Conservation (phyloP, 2,113 vertebrate genomes). For the Tachysurus fulvidraco region DNA sequence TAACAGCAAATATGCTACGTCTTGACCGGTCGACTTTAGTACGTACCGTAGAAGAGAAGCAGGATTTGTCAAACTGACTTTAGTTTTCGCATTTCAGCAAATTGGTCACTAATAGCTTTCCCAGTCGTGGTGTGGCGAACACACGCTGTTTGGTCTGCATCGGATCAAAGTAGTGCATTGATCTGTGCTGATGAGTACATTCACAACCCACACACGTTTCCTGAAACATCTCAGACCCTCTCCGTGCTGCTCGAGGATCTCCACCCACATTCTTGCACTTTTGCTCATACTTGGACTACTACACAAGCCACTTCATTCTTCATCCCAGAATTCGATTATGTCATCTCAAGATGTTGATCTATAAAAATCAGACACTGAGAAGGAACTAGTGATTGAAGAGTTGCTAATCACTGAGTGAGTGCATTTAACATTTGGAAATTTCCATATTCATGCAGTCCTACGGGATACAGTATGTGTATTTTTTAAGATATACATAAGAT, state of each 20-base stretch:
- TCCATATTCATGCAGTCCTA: not conserved
- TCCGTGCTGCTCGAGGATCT: not conserved
- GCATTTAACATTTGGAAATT: not conserved
- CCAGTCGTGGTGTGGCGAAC: slow-evolving; percentile 41
- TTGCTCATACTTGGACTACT: not conserved
- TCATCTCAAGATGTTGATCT: not conserved
- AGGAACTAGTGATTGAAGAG: not conserved
- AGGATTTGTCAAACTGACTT: slow-evolving; percentile 21
- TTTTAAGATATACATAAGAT: not conserved
- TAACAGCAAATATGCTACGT: not conserved
- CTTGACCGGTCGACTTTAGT: not conserved
- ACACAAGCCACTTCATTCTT: slow-evolving; percentile 2
- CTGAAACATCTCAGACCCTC: slow-evolving; percentile 28
- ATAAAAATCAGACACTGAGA: not conserved
- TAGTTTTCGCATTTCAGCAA: slow-evolving; percentile 40
- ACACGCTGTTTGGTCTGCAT: slow-evolving; percentile 47
- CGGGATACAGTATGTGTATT: not conserved
- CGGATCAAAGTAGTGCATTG: slow-evolving; percentile 45
- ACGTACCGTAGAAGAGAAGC: not conserved
- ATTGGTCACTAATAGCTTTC: slow-evolving; percentile 47
- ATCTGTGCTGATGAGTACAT: slow-evolving; percentile 54
- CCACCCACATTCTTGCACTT: slow-evolving; percentile 29
- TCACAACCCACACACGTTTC: slow-evolving; percentile 53
- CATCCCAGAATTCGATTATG: not conserved
- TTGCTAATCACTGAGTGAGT: not conserved